Conservation (phyloP, 2,888 invertebrate genomes). For the Drosophila sordidula region DNA sequence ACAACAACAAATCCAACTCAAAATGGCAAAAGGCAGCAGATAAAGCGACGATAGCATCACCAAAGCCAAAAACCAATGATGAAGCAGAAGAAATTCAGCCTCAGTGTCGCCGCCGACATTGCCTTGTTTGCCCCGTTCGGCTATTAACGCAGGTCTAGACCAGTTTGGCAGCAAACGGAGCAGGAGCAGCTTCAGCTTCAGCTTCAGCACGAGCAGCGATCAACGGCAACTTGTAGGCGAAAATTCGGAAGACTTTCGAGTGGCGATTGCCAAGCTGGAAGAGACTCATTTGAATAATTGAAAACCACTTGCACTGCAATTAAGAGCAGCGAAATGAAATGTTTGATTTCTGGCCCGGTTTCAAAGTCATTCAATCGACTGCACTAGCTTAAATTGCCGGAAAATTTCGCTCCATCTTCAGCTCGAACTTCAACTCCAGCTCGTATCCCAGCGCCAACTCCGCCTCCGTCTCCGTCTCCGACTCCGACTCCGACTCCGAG, state of each 20-base stretch:
- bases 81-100: constrained; percentile 61
- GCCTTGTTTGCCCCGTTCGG: constrained; percentile 30
- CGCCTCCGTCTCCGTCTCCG: neutral
- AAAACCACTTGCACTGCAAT: constrained; percentile 76
- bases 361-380: constrained; percentile 44
- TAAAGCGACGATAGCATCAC: constrained; percentile 65
- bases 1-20: constrained; percentile 29
- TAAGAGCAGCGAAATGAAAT: constrained; percentile 74
- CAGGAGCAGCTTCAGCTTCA: constrained; percentile 31
- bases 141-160: constrained; percentile 71
- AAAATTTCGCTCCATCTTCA: constrained; percentile 63
- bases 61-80: constrained; percentile 53
- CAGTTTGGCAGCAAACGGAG: constrained; percentile 59
- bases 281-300: constrained; percentile 76
- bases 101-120: constrained; percentile 44
- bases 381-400: constrained; percentile 72
- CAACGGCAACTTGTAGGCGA: constrained; percentile 40
- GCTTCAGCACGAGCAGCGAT: constrained; percentile 26
- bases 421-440: constrained; percentile 26
- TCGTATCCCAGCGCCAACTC: neutral
- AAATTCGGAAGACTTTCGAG: constrained; percentile 44
- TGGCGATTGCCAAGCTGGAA: constrained; percentile 43
- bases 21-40: constrained; percentile 77
- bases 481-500: neutral
- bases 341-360: constrained; percentile 63